Evolutionary conservation across 2,797 vertebrate species (phyloP).

Genomic region (Pristis pectinata): DNA sequence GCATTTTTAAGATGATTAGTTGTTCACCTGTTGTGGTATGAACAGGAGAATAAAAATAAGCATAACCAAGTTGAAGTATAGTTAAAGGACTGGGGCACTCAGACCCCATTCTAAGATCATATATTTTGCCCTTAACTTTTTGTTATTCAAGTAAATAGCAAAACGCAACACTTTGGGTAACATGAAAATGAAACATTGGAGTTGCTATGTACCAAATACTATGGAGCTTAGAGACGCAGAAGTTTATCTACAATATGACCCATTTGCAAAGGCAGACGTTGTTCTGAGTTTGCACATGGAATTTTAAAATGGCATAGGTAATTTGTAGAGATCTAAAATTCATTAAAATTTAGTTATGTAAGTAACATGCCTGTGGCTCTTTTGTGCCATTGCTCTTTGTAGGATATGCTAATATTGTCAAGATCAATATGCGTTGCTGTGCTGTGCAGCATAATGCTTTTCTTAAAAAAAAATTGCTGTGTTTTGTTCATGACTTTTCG

Average conservation of each 20-base stretch:
- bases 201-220: neutral
- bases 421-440: neutral
- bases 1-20: neutral
- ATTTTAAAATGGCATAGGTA: neutral
- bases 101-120: neutral
- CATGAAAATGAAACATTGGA: neutral
- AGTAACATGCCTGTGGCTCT: neutral
- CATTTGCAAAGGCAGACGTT: neutral
- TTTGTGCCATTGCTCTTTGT: neutral
- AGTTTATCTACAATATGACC: neutral
- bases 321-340: neutral
- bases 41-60: neutral
- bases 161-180: neutral
- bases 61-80: neutral
- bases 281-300: neutral
- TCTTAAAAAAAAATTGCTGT: neutral
- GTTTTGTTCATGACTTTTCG: neutral
- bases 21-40: neutral
- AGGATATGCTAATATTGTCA: neutral
- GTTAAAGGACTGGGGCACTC: neutral
- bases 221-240: neutral
- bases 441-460: neutral
- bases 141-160: neutral
- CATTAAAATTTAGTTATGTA: neutral
- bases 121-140: neutral